phyloP scores from a whole-genome alignment of 2,888 invertebrate species.

The Hyposoter dolosus region DNA sequence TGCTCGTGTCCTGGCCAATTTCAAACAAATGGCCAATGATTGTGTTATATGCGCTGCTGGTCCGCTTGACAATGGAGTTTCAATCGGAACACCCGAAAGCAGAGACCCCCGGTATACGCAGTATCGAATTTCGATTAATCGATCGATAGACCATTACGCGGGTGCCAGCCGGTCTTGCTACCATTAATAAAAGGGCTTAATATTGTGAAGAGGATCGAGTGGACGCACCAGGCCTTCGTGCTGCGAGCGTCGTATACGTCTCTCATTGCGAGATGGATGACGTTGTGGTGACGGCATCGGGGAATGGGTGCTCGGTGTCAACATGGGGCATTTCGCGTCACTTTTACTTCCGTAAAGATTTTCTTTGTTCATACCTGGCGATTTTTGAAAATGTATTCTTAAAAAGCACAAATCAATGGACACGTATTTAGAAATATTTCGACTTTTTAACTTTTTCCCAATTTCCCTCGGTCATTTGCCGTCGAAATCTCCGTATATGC shows the following conservation, averaged over 20 bases:
- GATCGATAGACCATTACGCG: conserved; percentile 80
- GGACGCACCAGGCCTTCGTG: conserved; percentile 39
- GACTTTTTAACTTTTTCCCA: background rate
- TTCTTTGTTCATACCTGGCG: no score
- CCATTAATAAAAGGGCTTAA: conserved; percentile 83
- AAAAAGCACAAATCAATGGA: no score
- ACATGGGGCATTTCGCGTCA: background rate
- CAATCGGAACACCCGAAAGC: conserved; percentile 43
- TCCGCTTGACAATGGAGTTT: background rate
- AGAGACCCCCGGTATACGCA: conserved; percentile 30
- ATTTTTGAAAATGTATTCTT: no score
- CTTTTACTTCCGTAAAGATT: background rate
- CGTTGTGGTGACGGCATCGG: conserved; percentile 66
- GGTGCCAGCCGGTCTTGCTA: conserved; percentile 70
- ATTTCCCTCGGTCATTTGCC: no score
- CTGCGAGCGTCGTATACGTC: conserved; percentile 46
- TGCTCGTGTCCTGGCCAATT: conserved; percentile 4
- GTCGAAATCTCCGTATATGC: no score
- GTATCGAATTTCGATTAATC: conserved; percentile 85
- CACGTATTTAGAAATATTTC: background rate
- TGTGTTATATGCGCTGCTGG: conserved; percentile 9
- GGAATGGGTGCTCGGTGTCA: background rate
- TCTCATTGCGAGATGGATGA: conserved; percentile 74
- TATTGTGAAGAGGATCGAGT: conserved; percentile 80
- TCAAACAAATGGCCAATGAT: conserved; percentile 37